Evolutionary conservation across 2,888 invertebrate species (phyloP).

Genomic region (Aleiodes alternator): DNA sequence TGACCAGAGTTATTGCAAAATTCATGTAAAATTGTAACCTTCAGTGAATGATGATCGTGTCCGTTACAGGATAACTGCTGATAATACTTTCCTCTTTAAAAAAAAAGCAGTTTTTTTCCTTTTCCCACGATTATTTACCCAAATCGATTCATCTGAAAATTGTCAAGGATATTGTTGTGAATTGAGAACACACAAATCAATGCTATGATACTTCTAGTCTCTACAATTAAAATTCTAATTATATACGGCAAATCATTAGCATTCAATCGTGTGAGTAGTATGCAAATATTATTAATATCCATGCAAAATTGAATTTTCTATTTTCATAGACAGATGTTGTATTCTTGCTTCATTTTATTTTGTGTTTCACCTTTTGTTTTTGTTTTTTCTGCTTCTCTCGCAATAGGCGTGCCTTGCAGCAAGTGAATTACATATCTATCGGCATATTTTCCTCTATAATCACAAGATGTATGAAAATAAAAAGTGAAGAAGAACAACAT

Average conservation of each 20-base stretch:
- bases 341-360: not conserved
- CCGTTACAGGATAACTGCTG: slow-evolving; percentile 14
- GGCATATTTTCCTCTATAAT: slow-evolving; percentile 16
- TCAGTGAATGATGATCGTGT: slow-evolving; percentile 27
- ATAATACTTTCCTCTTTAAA: not conserved
- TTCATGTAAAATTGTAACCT: slow-evolving; percentile 31
- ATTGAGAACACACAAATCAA: slow-evolving; percentile 1
- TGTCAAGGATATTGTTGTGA: not conserved
- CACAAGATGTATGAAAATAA: slow-evolving; percentile 1
- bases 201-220: slow-evolving; percentile 24
- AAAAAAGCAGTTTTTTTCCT: not conserved
- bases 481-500: too few relatives aligned
- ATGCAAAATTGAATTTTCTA: slow-evolving; percentile 14
- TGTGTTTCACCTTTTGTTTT: not conserved
- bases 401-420: not conserved
- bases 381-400: too few relatives aligned
- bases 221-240: slow-evolving; percentile 22
- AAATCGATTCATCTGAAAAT: slow-evolving; percentile 9
- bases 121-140: slow-evolving; percentile 26
- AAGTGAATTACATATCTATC: slow-evolving; percentile 20
- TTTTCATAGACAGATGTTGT: not conserved
- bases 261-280: slow-evolving; percentile 22
- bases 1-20: slow-evolving; percentile 13
- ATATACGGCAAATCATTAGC: not conserved
- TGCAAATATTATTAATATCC: slow-evolving; percentile 1